phyloP scores from a whole-genome alignment of 2,113 vertebrate genomes.

The Poeciliopsis occidentalis region DNA sequence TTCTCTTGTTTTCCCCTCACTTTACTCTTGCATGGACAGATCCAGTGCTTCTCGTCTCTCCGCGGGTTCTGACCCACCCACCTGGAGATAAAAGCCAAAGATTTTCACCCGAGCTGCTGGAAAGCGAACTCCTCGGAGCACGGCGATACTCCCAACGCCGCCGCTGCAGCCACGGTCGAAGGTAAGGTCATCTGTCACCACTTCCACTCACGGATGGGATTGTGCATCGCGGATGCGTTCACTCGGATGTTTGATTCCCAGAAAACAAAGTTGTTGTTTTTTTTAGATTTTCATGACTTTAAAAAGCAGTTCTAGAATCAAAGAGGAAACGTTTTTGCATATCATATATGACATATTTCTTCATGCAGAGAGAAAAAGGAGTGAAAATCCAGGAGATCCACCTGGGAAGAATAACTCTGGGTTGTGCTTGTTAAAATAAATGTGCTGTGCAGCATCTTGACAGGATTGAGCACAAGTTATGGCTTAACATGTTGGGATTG shows the following conservation, averaged over 20 bases:
- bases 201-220: conserved; percentile 3
- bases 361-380: conserved; percentile 17
- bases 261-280: background rate
- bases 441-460: conserved; percentile 46
- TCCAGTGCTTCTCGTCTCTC: conserved; percentile 19
- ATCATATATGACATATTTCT: conserved; percentile 24
- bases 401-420: conserved; percentile 55
- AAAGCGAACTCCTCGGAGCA: conserved; percentile 79
- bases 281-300: background rate
- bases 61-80: conserved; percentile 86
- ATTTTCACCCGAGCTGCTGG: conserved; percentile 81
- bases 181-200: conserved; percentile 80
- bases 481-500: conserved; percentile 25
- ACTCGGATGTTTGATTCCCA: background rate
- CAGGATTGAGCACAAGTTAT: conserved; percentile 48
- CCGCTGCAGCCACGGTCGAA: conserved; percentile 69
- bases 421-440: conserved; percentile 57
- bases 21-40: conserved; percentile 42
- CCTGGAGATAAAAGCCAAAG: conserved; percentile 95
- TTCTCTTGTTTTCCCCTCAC: conserved; percentile 36
- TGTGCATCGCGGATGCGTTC: background rate
- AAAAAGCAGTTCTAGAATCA: conserved; percentile 10
- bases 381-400: conserved; percentile 42
- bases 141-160: conserved; percentile 76
- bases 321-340: conserved; percentile 15